phyloP scores from a whole-genome alignment of 1,140 invertebrate genomes.

The Drosophila malerkotliana region DNA sequence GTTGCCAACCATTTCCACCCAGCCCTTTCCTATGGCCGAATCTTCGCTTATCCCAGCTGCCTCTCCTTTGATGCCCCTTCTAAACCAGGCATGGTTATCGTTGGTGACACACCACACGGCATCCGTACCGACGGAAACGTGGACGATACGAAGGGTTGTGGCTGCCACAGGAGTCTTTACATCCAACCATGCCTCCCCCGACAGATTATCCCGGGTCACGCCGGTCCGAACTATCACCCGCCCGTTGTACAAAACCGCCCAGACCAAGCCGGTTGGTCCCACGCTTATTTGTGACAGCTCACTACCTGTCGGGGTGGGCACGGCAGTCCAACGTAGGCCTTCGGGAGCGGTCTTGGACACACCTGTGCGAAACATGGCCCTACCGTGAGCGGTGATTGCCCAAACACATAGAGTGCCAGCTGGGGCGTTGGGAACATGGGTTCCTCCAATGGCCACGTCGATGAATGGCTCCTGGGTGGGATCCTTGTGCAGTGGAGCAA shows the following conservation, averaged over 20 bases:
- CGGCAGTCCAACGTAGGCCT: slow-evolving; percentile 91
- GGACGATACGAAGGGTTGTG: slow-evolving; percentile 87
- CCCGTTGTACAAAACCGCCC: slow-evolving; percentile 93
- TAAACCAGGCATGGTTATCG: slow-evolving; percentile 94
- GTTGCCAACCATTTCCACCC: slow-evolving; percentile 93
- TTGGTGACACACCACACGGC: slow-evolving; percentile 94
- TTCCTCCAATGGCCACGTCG: slow-evolving; percentile 92
- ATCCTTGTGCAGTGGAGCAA: slow-evolving; percentile 94
- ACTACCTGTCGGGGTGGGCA: slow-evolving; percentile 89
- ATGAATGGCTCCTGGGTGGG: slow-evolving; percentile 90
- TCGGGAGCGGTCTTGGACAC: slow-evolving; percentile 92
- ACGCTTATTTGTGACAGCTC: slow-evolving; percentile 94
- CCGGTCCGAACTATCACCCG: slow-evolving; percentile 91
- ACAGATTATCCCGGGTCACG: slow-evolving; percentile 89
- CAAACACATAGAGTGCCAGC: slow-evolving; percentile 92
- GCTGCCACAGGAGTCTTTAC: slow-evolving; percentile 88
- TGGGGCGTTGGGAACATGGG: slow-evolving; percentile 90
- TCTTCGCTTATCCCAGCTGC: slow-evolving; percentile 88
- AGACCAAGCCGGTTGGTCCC: slow-evolving; percentile 92
- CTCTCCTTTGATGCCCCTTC: slow-evolving; percentile 92
- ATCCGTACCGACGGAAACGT: slow-evolving; percentile 93
- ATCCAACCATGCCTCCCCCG: slow-evolving; percentile 92
- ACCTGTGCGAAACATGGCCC: slow-evolving; percentile 93
- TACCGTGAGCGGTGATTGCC: slow-evolving; percentile 95
- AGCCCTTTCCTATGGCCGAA: slow-evolving; percentile 89